These are phyloP conservation scores for Megalonaias nervosa DNA, from an alignment of 1,140 invertebrate species.

Conservation along the genomic window DNA sequence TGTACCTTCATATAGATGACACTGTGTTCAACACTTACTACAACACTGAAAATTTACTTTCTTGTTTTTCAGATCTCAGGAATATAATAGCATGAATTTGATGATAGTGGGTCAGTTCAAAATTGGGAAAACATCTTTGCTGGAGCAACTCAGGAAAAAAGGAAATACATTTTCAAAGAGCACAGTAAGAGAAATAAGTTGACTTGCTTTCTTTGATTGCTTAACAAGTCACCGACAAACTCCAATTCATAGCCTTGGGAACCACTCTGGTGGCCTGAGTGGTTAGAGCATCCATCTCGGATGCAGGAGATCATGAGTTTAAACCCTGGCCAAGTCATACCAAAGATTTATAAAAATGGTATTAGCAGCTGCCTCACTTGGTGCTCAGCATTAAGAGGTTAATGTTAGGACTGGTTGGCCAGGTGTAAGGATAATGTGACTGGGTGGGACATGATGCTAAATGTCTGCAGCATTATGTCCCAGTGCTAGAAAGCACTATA, in stretches of 20 bases:
- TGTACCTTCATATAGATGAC: too few relatives aligned
- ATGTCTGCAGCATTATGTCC: too few relatives aligned
- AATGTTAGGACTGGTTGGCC: too few relatives aligned
- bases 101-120: slow-evolving; percentile 98
- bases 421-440: too few relatives aligned
- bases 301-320: neutral
- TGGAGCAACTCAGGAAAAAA: slow-evolving; percentile 68
- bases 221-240: slow-evolving; percentile 40
- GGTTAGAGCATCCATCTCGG: neutral
- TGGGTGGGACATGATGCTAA: too few relatives aligned
- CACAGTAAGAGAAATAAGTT: slow-evolving; percentile 77
- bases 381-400: too few relatives aligned
- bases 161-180: slow-evolving; percentile 83
- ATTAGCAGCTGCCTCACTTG: too few relatives aligned
- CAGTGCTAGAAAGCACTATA: too few relatives aligned
- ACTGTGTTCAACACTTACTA: neutral
- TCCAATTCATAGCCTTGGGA: neutral
- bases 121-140: slow-evolving; percentile 93
- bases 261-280: neutral
- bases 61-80: slow-evolving; percentile 82
- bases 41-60: neutral
- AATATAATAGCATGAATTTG: slow-evolving; percentile 96
- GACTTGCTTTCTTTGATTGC: neutral
- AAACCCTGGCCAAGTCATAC: neutral
- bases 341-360: too few relatives aligned